phyloP scores from a whole-genome alignment of 1,140 invertebrate genomes.

The Aradophagus sp. region DNA sequence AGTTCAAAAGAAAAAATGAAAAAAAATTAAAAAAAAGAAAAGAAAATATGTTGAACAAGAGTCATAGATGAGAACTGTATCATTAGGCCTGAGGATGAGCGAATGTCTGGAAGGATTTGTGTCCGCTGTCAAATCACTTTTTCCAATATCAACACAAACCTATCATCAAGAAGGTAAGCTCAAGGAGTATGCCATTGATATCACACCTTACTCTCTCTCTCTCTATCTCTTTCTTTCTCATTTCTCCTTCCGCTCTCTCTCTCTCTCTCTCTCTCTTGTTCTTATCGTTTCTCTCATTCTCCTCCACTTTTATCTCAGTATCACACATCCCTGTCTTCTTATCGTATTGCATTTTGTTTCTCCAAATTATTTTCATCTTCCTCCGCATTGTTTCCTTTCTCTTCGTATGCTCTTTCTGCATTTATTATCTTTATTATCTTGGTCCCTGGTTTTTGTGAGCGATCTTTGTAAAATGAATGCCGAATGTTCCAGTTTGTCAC shows the following conservation, averaged over 20 bases:
- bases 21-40: constrained; percentile 56
- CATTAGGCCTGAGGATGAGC: constrained; percentile 74
- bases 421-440: too few relatives aligned
- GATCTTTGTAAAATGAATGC: constrained; percentile 47
- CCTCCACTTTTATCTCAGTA: neutral
- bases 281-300: too few relatives aligned
- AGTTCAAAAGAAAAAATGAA: constrained; percentile 1
- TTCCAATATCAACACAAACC: constrained; percentile 74
- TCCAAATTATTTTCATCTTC: constrained; percentile 55
- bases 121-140: constrained; percentile 74
- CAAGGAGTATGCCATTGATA: constrained; percentile 68
- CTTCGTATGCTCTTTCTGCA: constrained; percentile 5
- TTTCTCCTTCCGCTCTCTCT: constrained; percentile 33
- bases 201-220: constrained; percentile 62
- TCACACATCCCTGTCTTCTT: constrained; percentile 6
- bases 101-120: constrained; percentile 75
- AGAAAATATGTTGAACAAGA: constrained; percentile 66
- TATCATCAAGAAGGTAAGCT: constrained; percentile 74
- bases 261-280: too few relatives aligned
- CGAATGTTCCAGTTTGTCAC: constrained; percentile 47
- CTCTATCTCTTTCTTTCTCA: constrained; percentile 47
- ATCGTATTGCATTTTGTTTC: constrained; percentile 11
- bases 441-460: constrained; percentile 40
- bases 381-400: constrained; percentile 21
- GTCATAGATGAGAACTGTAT: constrained; percentile 72